Conservation (phyloP, 2,888 invertebrate genomes). For the Cephalotes varians region DNA sequence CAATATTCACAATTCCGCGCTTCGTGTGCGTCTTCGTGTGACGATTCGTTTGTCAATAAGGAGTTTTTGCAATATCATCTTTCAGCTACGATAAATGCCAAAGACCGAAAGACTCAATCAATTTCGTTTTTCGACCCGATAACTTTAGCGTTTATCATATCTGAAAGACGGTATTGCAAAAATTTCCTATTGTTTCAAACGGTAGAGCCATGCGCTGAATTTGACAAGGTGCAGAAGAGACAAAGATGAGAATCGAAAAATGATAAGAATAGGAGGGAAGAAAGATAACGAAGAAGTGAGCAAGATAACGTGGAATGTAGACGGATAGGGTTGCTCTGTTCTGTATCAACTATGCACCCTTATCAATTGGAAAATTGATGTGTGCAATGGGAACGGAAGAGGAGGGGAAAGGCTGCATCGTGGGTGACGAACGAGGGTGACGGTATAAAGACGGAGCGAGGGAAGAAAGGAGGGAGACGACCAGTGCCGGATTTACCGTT, state of each 20-base stretch:
- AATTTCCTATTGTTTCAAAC: no score
- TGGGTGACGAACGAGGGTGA: constrained; percentile 61
- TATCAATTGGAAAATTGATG: constrained; percentile 83
- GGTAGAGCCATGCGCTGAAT: constrained; percentile 21
- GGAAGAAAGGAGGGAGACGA: background rate
- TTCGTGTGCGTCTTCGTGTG: background rate
- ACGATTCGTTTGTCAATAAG: constrained; percentile 17
- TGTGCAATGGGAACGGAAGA: constrained; percentile 75
- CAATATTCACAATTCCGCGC: background rate
- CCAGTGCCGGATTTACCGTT: constrained; percentile 18
- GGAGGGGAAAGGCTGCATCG: constrained; percentile 60
- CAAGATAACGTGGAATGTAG: constrained; percentile 60
- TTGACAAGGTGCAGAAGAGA: constrained; percentile 25
- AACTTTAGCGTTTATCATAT: no score
- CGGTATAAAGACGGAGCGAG: constrained; percentile 37
- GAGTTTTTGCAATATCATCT: no score
- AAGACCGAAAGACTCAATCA: no score
- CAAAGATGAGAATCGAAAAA: constrained; percentile 3
- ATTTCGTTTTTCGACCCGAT: no score
- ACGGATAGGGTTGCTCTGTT: constrained; percentile 71
- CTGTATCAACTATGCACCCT: constrained; percentile 78
- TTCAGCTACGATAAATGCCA: no score
- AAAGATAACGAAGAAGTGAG: constrained; percentile 32
- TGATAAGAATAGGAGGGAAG: constrained; percentile 40
- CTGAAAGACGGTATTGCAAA: no score